Percentiles rank a stretch among this genome's conserved stretches.
Evolutionary conservation across 2,113 vertebrate species (phyloP).

Genomic region (Periophthalmus modestus): DNA sequence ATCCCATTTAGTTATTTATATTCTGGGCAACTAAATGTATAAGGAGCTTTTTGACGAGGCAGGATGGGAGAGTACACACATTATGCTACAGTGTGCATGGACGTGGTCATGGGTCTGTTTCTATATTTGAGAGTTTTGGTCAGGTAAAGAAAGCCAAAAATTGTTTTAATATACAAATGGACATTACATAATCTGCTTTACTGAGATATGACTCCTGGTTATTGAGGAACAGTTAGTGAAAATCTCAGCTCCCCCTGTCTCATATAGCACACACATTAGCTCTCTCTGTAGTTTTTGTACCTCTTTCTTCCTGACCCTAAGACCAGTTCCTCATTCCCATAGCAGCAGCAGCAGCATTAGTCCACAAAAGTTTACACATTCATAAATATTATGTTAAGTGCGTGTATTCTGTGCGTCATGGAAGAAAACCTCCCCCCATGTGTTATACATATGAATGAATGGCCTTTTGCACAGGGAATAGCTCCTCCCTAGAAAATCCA

Average conservation of each 20-base stretch:
- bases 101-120: too few relatives aligned
- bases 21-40: too few relatives aligned
- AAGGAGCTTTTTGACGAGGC: too few relatives aligned
- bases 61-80: neutral
- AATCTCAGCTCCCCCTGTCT: neutral
- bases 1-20: too few relatives aligned
- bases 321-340: slow-evolving; percentile 13
- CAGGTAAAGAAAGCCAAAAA: neutral
- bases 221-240: neutral
- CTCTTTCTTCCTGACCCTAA: neutral
- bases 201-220: neutral
- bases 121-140: too few relatives aligned
- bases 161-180: neutral
- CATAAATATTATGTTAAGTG: slow-evolving; percentile 63
- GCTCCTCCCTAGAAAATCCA: slow-evolving; percentile 55
- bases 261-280: neutral
- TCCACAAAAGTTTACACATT: slow-evolving; percentile 54
- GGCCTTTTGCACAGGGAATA: slow-evolving; percentile 44
- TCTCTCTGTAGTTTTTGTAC: neutral
- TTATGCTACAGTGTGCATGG: neutral
- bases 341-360: neutral
- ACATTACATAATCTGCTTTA: too few relatives aligned
- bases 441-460: slow-evolving; percentile 69
- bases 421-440: slow-evolving; percentile 47
- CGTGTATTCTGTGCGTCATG: slow-evolving; percentile 63